phyloP scores from a whole-genome alignment of 1,140 invertebrate genomes.

The Drosophila hydei region DNA sequence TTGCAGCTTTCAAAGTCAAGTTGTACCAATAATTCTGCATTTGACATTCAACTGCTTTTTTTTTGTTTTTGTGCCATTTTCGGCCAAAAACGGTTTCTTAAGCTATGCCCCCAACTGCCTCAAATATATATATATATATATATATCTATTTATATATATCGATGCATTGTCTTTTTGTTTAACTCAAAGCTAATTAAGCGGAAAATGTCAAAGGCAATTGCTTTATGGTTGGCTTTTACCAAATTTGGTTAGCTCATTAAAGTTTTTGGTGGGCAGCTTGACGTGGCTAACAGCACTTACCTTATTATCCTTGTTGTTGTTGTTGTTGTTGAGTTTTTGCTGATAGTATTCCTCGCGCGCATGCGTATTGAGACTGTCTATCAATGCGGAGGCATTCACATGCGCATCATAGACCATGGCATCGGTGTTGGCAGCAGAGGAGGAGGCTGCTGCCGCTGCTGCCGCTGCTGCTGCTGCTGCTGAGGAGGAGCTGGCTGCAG shows the following conservation, averaged over 20 bases:
- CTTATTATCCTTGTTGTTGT: constrained; percentile 78
- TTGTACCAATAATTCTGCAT: constrained; percentile 81
- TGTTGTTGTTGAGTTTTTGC: constrained; percentile 55
- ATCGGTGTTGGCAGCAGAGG: constrained; percentile 44
- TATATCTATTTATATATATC: too few relatives aligned
- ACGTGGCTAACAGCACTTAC: constrained; percentile 50
- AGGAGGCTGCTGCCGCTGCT: constrained; percentile 17
- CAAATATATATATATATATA: too few relatives aligned
- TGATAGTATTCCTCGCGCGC: constrained; percentile 79
- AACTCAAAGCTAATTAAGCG: constrained; percentile 47
- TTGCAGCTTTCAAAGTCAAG: constrained; percentile 68
- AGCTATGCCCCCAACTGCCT: constrained; percentile 32
- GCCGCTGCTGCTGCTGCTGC: constrained; percentile 42
- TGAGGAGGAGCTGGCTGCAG: constrained; percentile 42
- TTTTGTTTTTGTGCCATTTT: constrained; percentile 21
- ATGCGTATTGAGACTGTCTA: constrained; percentile 79
- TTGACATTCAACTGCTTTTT: constrained; percentile 72
- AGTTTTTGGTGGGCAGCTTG: constrained; percentile 1
- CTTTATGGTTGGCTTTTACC: constrained; percentile 8
- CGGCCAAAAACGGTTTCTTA: constrained; percentile 58
- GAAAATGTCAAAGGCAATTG: constrained; percentile 36
- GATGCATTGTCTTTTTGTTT: constrained; percentile 29
- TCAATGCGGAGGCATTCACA: constrained; percentile 81
- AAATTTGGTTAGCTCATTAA: constrained; percentile 11
- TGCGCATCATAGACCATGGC: constrained; percentile 74